Base-by-base conservation (phyloP, 2,888 invertebrate species). In the Phyto melanocephala region DNA sequence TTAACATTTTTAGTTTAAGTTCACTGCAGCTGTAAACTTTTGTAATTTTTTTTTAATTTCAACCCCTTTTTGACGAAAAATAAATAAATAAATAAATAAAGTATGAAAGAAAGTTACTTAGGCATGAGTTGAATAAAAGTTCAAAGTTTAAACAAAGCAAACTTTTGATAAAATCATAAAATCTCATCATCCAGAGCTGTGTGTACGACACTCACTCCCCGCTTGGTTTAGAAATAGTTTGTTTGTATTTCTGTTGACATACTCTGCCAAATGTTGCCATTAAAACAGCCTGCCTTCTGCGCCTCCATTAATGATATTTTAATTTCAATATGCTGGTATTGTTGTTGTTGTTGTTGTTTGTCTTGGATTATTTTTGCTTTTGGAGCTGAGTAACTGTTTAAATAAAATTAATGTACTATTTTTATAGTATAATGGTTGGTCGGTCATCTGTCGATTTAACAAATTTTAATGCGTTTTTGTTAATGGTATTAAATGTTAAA, bases 391-490 rank as follows among this genome's bases (percentile, higher is more conserved):
- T 56, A 56, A 70, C 70, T 70, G 74, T 74, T 74, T 45, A 74
- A 74, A 74, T 74, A 56, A 63, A 58, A 60, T 76, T 68, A 60
- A 76, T 67, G 67, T 58, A 50, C 40, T 47, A 47, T 47, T 65
- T n/a, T n/a, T 22, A n/a, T n/a, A n/a, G 17, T 67, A 24, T 75
- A 33, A 33, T 58, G 37, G 58, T 58, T 11, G n/a, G 3, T 33
- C 33, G 1, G 28, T 58, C 35, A 28, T 65, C 47, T 20, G 20
- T 58, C 40, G 20, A 42, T 40, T 40, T 35, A 20, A 20, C 35
- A 5, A 56, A 17, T 15, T 24, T 45, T 33, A 13, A 40, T 54
- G 62, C 24, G 7, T 35, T 20, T 33, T 63, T 4, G 24, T 35
- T 40, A 62, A 17, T 70, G 68, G 50, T 22, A 40, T 54, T 15